Evolutionary conservation across 2,113 vertebrate species (phyloP).

Genomic region (Rattus rattus): DNA sequence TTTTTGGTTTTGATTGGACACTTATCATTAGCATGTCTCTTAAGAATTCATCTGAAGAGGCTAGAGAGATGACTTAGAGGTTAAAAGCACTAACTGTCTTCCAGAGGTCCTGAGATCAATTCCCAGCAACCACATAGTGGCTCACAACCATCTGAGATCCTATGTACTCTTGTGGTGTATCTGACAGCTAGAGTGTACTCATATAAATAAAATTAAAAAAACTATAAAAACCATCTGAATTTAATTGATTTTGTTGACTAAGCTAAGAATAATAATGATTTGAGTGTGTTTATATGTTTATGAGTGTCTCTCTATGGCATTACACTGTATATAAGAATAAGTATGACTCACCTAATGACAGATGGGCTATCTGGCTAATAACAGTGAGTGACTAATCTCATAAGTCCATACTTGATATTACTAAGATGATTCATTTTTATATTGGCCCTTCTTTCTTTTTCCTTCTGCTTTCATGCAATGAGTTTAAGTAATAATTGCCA

Average conservation of each 20-base stretch:
- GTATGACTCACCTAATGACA: slow-evolving; percentile 35
- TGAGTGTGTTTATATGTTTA: no score
- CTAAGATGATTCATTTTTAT: neutral
- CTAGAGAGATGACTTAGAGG: no score
- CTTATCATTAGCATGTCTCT: slow-evolving; percentile 22
- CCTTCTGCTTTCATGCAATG: neutral
- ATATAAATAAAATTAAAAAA: no score
- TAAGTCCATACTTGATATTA: neutral
- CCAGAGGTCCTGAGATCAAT: no score
- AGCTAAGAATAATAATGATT: no score
- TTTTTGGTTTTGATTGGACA: neutral
- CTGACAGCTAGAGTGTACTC: no score
- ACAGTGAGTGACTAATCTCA: neutral
- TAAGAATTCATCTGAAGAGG: slow-evolving; percentile 39
- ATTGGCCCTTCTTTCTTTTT: neutral
- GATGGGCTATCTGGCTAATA: neutral
- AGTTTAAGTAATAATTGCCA: neutral
- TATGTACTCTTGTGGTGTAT: no score
- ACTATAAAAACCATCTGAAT: no score
- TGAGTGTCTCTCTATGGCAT: neutral
- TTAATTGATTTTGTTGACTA: neutral
- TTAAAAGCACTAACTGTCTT: no score
- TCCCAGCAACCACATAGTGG: no score
- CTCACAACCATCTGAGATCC: no score
- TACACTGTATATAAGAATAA: neutral